Evolutionary conservation across 2,797 vertebrate genomes (phyloP).

Genomic region (Anguilla obscura): DNA sequence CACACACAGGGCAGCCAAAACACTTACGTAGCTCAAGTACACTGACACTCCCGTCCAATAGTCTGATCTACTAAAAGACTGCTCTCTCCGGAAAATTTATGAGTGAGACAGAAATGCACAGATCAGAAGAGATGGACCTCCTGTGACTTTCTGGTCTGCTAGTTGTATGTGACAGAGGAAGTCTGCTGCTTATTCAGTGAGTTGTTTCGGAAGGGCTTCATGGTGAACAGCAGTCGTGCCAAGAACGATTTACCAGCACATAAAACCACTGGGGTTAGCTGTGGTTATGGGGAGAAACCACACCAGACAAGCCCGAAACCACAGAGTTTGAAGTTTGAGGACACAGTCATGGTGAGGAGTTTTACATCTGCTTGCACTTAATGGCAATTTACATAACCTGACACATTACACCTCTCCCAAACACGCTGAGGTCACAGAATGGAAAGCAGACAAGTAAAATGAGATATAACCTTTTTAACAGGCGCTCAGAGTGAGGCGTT

Average conservation of each 20-base stretch:
- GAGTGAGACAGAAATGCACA: background rate
- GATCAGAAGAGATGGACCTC: background rate
- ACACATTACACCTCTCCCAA: background rate
- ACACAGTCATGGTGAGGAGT: background rate
- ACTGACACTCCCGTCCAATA: background rate
- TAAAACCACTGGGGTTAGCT: slow-evolving; percentile 58
- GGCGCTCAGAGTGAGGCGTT: background rate
- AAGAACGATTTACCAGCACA: slow-evolving; percentile 20
- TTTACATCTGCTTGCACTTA: background rate
- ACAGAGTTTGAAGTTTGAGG: background rate
- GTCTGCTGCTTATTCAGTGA: background rate
- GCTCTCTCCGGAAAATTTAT: background rate
- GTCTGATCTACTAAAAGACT: background rate
- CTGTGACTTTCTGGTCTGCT: background rate
- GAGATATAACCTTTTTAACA: background rate
- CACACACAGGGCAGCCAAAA: background rate
- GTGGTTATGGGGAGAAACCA: slow-evolving; percentile 50
- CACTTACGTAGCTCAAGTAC: background rate
- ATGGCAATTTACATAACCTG: background rate
- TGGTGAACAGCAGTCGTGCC: slow-evolving; percentile 53
- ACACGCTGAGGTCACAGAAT: background rate
- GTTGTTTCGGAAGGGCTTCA: slow-evolving; percentile 42
- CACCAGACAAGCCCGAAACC: slow-evolving; percentile 36
- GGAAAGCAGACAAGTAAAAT: background rate
- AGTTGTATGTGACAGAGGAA: background rate